Conservation (phyloP, 2,888 invertebrate species). For the Melinaea menophilus region DNA sequence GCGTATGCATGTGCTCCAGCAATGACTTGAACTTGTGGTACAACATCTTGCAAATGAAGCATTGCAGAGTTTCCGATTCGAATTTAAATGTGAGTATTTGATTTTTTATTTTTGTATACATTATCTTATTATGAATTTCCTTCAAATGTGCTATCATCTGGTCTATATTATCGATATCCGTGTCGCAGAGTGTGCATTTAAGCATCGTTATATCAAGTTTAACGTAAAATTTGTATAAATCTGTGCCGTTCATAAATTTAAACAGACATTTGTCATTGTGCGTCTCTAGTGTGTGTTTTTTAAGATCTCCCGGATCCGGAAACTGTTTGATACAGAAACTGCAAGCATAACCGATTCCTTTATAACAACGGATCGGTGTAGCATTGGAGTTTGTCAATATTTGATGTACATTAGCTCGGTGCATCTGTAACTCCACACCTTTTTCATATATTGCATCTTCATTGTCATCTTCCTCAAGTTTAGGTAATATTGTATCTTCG, state of each 20-base stretch:
- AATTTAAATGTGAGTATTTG: conserved; percentile 53
- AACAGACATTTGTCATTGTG: conserved; percentile 41
- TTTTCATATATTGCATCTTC: conserved; percentile 25
- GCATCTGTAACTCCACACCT: conserved; percentile 41
- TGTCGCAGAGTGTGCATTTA: conserved; percentile 37
- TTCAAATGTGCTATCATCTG: conserved; percentile 37
- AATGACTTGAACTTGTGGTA: conserved; percentile 46
- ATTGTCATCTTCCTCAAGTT: conserved; percentile 13
- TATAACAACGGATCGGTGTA: conserved; percentile 48
- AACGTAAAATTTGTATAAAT: conserved; percentile 39
- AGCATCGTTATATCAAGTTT: conserved; percentile 54
- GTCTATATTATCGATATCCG: conserved; percentile 35
- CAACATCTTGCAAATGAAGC: conserved; percentile 39
- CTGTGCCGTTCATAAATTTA: conserved; percentile 39
- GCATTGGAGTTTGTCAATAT: conserved; percentile 52
- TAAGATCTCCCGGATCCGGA: conserved; percentile 43
- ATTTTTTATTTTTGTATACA: conserved; percentile 41
- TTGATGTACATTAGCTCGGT: conserved; percentile 44
- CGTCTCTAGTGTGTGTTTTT: conserved; percentile 42
- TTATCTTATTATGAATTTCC: conserved; percentile 33
- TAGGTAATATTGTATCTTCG: conserved; percentile 20
- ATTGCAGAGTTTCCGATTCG: conserved; percentile 34
- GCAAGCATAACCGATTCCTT: conserved; percentile 48
- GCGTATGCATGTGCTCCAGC: conserved; percentile 60
- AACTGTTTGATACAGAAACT: conserved; percentile 46